Evolutionary conservation across 1,140 invertebrate species (phyloP).

Genomic region (Marisa cornuarietis): DNA sequence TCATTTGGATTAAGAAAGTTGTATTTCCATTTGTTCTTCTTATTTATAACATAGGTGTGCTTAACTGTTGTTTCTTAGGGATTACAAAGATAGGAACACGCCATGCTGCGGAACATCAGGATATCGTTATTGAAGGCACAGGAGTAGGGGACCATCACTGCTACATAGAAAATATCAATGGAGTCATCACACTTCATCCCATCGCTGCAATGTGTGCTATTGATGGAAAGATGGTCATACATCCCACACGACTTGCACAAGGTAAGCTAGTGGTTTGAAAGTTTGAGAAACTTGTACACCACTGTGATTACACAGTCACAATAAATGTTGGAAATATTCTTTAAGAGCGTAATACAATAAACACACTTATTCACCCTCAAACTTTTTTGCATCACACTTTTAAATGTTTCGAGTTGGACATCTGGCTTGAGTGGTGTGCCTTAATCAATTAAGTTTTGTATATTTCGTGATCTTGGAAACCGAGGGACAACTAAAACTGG

Average conservation of each 20-base stretch:
- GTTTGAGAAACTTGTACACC: too few species aligned
- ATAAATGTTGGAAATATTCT: too few species aligned
- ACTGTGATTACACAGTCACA: too few species aligned
- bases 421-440: too few species aligned
- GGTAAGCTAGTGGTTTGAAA: slow-evolving; percentile 67
- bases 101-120: slow-evolving; percentile 68
- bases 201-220: slow-evolving; percentile 75
- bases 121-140: slow-evolving; percentile 82
- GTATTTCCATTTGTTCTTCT: too few species aligned
- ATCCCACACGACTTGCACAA: slow-evolving; percentile 78
- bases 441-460: too few species aligned
- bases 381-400: too few species aligned
- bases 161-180: slow-evolving; percentile 82
- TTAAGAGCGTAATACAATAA: too few species aligned
- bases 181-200: slow-evolving; percentile 83
- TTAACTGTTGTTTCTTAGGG: slow-evolving; percentile 34
- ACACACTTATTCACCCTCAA: too few species aligned
- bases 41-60: background rate
- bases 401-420: too few species aligned
- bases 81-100: slow-evolving; percentile 46
- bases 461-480: too few species aligned
- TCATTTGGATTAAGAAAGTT: background rate
- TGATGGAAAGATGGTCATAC: slow-evolving; percentile 75
- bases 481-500: too few species aligned
- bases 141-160: slow-evolving; percentile 85